phyloP scores from a whole-genome alignment of 2,113 vertebrate genomes.

The Phodopus roborovskii region DNA sequence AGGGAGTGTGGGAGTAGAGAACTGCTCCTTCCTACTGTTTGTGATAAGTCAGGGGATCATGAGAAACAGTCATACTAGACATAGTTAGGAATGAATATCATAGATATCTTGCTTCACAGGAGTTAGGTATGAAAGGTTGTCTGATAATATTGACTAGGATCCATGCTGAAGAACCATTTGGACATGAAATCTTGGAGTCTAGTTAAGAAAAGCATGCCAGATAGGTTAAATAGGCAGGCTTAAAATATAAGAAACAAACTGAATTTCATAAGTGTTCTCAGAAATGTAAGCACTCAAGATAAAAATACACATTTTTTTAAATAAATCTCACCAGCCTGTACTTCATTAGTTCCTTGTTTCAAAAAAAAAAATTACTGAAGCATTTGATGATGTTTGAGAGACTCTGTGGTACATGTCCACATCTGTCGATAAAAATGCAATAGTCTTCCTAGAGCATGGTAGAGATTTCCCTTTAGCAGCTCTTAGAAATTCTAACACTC shows the following conservation, averaged over 20 bases:
- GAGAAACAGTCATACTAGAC: neutral
- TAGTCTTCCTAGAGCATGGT: no score
- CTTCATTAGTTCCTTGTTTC: neutral
- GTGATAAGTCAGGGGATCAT: neutral
- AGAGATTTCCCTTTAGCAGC: neutral
- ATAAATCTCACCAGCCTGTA: neutral
- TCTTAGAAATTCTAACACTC: neutral
- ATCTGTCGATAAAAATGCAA: neutral
- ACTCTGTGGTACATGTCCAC: neutral
- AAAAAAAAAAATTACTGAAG: neutral
- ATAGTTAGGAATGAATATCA: neutral
- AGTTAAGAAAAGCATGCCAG: neutral
- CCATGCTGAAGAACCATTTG: neutral
- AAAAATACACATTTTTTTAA: neutral
- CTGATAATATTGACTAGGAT: neutral
- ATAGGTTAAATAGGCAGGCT: neutral
- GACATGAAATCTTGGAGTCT: neutral
- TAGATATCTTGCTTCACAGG: neutral
- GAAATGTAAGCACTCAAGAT: neutral
- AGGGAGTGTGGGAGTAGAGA: no score
- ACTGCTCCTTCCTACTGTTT: neutral
- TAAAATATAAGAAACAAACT: neutral
- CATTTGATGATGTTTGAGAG: neutral
- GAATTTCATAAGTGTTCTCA: neutral
- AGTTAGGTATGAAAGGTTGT: neutral